Evolutionary conservation across 2,113 vertebrate genomes (phyloP).

Genomic region (Hemiscyllium ocellatum): DNA sequence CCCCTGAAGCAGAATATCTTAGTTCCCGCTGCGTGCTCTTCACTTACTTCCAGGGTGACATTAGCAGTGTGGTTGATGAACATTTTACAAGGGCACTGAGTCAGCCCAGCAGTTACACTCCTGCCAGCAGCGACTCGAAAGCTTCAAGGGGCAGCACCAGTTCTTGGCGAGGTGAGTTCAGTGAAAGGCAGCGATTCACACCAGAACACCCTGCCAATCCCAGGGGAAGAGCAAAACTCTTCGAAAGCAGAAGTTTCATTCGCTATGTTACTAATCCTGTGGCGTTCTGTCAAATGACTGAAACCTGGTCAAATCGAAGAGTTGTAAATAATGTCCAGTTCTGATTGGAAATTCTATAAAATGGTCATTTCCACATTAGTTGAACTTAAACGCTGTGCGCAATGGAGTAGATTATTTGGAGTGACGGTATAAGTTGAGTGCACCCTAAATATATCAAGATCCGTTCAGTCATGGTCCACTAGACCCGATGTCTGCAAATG

Average conservation of each 20-base stretch:
- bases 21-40: constrained; percentile 90
- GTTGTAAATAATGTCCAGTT: neutral
- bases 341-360: neutral
- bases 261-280: neutral
- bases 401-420: neutral
- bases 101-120: constrained; percentile 67
- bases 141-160: constrained; percentile 52
- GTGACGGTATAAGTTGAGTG: neutral
- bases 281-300: neutral
- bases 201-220: neutral
- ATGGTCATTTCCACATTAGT: neutral
- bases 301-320: neutral
- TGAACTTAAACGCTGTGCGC: neutral
- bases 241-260: neutral
- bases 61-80: constrained; percentile 91
- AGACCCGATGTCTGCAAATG: neutral
- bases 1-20: constrained; percentile 90
- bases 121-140: constrained; percentile 61
- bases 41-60: constrained; percentile 96
- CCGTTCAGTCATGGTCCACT: neutral
- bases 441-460: neutral
- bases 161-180: constrained; percentile 66
- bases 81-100: constrained; percentile 96
- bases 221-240: neutral
- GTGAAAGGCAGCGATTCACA: neutral